Base-by-base conservation (phyloP, 2,888 invertebrate species). In the Tineola bisselliella region DNA sequence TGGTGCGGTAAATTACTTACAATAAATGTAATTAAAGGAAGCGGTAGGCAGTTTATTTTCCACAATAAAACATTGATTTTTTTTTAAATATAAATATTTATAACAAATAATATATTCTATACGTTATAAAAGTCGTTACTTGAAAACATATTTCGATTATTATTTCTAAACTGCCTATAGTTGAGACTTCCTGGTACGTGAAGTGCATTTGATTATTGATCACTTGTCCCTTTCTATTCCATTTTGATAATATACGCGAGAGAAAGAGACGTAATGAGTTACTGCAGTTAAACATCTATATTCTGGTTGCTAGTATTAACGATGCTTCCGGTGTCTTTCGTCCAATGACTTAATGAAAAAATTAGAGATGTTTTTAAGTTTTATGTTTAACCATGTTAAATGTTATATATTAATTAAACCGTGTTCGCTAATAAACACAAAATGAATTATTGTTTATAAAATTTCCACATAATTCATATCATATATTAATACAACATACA, bases 231-330 rank as follows among this genome's bases (percentile, higher is more conserved):
- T 69, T 63, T 77, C 73, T 62, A 62, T 48, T 66, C 30, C 61
- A 38, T 54, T 61, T 60, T 38, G 12, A 62, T 59, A 62, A 62
- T 61, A 61, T 17, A 62, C 17, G 71, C 67, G 66, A 6, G 73
- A 74, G 63, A 62, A 76, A 72, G 76, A 72, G 64, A 61, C 25
- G 62, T 63, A 63, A 62, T 68, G 68, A 70, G 77, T 77, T 77
- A 73, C 73, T 75, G 77, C 74, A 80, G 77, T 77, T 82, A 84
- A 84, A 84, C 84, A 84, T 84, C 84, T 84, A 82, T 83, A 87
- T 86, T 86, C 84, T 82, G 76, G 76, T 81, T 76, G 80, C 77
- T 76, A 74, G 81, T 83, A 82, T 84, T 81, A 82, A 82, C 76
- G 79, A 71, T 68, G 73, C 82, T 86, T 87, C 86, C 86, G 78